Percentiles rank a stretch among this genome's conserved stretches.
These are phyloP conservation scores for Periophthalmus modestus DNA, from an alignment of 2,113 vertebrate genomes.

Conservation along the genomic window DNA sequence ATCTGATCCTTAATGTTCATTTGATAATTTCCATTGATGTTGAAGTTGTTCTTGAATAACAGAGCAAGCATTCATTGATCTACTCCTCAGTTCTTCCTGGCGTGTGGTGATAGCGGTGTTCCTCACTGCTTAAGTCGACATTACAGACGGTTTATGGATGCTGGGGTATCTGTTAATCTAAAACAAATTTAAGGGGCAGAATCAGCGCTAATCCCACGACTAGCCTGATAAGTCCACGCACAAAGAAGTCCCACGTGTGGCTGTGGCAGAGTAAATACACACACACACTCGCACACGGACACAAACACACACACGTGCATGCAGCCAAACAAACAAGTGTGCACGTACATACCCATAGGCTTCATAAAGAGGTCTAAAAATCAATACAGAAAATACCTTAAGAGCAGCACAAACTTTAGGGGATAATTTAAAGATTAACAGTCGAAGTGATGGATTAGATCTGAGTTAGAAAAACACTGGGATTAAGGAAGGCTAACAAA, in stretches of 20 bases:
- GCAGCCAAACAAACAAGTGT: slow-evolving; percentile 27
- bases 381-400: slow-evolving; percentile 51
- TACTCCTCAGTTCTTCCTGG: slow-evolving; percentile 5
- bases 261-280: slow-evolving; percentile 42
- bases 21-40: neutral
- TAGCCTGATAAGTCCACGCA: slow-evolving; percentile 74
- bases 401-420: slow-evolving; percentile 23
- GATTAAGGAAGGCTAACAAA: slow-evolving; percentile 46
- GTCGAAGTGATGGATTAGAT: slow-evolving; percentile 63
- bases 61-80: slow-evolving; percentile 16
- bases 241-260: slow-evolving; percentile 56
- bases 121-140: slow-evolving; percentile 71
- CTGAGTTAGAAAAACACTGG: slow-evolving; percentile 51
- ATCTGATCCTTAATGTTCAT: neutral
- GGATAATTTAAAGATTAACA: slow-evolving; percentile 43
- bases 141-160: slow-evolving; percentile 75
- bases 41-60: neutral
- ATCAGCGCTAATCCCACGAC: slow-evolving; percentile 77
- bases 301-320: slow-evolving; percentile 30
- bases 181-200: slow-evolving; percentile 75
- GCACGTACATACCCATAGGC: neutral
- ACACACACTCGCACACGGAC: neutral
- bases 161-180: slow-evolving; percentile 77
- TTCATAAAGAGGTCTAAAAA: slow-evolving; percentile 49
- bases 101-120: slow-evolving; percentile 36